Base-by-base conservation (phyloP, 2,888 invertebrate genomes). In the Ypsolopha scabrella region DNA sequence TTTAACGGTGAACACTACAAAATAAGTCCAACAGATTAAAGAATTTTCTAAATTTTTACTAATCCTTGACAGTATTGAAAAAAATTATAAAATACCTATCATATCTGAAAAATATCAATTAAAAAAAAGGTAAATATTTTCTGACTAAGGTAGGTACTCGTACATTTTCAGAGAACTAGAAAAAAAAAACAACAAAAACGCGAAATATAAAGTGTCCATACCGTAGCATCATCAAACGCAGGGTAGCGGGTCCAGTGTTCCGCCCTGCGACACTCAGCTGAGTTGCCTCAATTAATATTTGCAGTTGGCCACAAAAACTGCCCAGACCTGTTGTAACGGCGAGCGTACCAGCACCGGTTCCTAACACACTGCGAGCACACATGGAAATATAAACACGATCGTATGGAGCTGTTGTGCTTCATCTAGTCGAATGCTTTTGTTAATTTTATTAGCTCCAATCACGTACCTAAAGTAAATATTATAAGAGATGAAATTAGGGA, bases 301-400 rank as follows among this genome's bases (percentile, higher is more conserved):
- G 50, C 51, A 47, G 45, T 24, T 11, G 43, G 14, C 13, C 48
- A 71, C 71, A 80, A 80, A 81, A 81, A 81, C 72, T 73, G 58
- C 53, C 71, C 69, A 60, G 68, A 70, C 79, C 66, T 64, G 75
- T 73, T 71, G 70, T 74, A 79, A 77, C 79, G 75, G 79, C 68
- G 65, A 55, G 64, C 67, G 67, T 63, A 50, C 55, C 67, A 69
- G 71, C 72, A 70, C 65, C 68, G 69, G 60, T 65, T 67, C 59
- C 63, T 60, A 44, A 60, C 64, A 52, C 52, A 54, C 53, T 43
- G 44, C 51, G 52, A 24, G 24, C 24, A 24, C 24, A 24, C 24
- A 3, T 24, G 24, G 24, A 24, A 24, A 52, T 55, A 53, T 55
- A 56, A 52, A 44, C 2, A 9, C 14, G 54, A 53, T 58, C 48